phyloP scores from a whole-genome alignment of 2,888 invertebrate species.

The Deilephila elpenor region DNA sequence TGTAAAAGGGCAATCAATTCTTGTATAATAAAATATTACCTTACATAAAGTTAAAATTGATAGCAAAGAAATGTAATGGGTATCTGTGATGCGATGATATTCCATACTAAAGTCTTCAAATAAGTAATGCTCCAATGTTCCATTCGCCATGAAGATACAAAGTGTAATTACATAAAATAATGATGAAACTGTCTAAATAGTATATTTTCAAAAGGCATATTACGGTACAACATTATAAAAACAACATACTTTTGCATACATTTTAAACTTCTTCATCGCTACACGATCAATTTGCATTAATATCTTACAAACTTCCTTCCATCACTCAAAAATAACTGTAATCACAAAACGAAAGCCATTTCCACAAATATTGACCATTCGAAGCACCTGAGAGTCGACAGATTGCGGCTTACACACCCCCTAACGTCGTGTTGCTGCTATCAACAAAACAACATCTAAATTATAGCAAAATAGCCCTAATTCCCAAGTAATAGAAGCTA shows the following conservation, averaged over 20 bases:
- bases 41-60: no score
- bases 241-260: neutral
- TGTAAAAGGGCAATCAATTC: no score
- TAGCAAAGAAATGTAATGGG: no score
- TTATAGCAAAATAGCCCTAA: constrained; percentile 37
- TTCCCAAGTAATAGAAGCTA: constrained; percentile 35
- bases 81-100: no score
- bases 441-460: constrained; percentile 24
- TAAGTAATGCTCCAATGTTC: no score
- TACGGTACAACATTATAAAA: neutral
- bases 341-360: constrained; percentile 49
- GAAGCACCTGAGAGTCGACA: constrained; percentile 77
- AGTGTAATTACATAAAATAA: no score
- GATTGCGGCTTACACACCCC: constrained; percentile 76
- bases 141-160: no score
- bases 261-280: neutral
- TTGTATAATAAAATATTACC: no score
- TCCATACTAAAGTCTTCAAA: no score
- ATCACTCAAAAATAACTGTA: constrained; percentile 17
- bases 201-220: neutral
- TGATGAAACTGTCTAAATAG: no score
- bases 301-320: neutral
- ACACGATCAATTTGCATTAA: neutral
- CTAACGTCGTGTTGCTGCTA: constrained; percentile 59
- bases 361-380: constrained; percentile 54